Evolutionary conservation across 2,888 invertebrate species (phyloP).

Genomic region (Melieria omissa): DNA sequence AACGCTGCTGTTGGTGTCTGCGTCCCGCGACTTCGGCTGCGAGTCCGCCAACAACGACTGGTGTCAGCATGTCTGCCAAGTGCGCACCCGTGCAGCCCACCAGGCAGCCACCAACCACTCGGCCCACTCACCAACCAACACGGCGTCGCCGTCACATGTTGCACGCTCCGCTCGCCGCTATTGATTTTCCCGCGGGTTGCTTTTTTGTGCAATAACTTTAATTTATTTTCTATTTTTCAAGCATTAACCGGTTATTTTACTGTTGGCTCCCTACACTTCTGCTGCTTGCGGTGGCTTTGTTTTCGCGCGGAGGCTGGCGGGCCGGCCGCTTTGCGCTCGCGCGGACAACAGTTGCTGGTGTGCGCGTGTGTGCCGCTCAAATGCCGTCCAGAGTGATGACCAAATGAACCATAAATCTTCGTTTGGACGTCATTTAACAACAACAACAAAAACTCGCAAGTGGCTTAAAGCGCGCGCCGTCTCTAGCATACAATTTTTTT

Average conservation of each 20-base stretch:
- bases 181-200: slow-evolving; percentile 26
- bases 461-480: no score
- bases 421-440: slow-evolving; percentile 26
- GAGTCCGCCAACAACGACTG: not conserved
- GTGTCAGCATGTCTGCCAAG: slow-evolving; percentile 31
- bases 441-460: no score
- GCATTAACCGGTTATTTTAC: slow-evolving; percentile 3
- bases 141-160: slow-evolving; percentile 13
- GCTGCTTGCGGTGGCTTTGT: not conserved
- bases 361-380: slow-evolving; percentile 25
- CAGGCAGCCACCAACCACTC: no score
- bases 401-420: slow-evolving; percentile 29
- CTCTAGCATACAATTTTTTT: no score
- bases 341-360: not conserved
- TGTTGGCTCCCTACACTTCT: not conserved
- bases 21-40: no score
- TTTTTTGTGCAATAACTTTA: slow-evolving; percentile 2
- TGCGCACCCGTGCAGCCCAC: no score
- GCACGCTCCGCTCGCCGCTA: slow-evolving; percentile 1
- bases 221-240: not conserved
- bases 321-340: not conserved
- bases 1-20: no score
- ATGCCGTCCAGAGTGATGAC: slow-evolving; percentile 26
- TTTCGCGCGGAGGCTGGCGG: not conserved
- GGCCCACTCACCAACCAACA: no score